Evolutionary conservation across 2,797 vertebrate genomes (phyloP).

Genomic region (Cyclura pinguis): DNA sequence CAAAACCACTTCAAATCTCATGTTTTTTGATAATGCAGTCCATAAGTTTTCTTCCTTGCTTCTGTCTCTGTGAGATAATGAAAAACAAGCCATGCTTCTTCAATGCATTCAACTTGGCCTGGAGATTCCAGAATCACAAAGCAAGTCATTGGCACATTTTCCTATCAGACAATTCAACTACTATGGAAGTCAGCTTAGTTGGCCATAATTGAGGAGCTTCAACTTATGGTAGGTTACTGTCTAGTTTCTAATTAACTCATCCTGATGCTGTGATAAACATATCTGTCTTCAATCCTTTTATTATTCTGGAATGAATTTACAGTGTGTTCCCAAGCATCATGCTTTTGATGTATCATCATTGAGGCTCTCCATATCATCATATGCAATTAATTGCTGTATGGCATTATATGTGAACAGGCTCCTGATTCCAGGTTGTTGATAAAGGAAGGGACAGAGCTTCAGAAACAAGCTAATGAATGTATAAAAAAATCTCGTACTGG

Average conservation of each 20-base stretch:
- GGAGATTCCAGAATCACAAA: not conserved
- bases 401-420: not conserved
- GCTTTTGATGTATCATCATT: not conserved
- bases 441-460: not conserved
- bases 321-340: not conserved
- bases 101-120: constrained; percentile 3
- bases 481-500: not conserved
- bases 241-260: not conserved
- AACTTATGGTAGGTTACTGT: not conserved
- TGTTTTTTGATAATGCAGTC: constrained; percentile 16
- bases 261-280: not conserved
- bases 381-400: constrained; percentile 8
- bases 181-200: constrained; percentile 1
- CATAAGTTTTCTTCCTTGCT: not conserved
- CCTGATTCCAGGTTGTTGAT: not conserved
- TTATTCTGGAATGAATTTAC: constrained; percentile 8
- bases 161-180: not conserved
- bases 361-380: not conserved
- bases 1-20: not conserved
- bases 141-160: not conserved
- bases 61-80: constrained; percentile 25
- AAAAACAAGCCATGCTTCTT: constrained; percentile 10
- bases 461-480: not conserved
- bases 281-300: not conserved
- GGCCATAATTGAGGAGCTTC: not conserved